Evolutionary conservation across 1,140 invertebrate genomes (phyloP), one percentile per base, ranked within the genome.

Genomic region (Tetraneura akinire): DNA sequence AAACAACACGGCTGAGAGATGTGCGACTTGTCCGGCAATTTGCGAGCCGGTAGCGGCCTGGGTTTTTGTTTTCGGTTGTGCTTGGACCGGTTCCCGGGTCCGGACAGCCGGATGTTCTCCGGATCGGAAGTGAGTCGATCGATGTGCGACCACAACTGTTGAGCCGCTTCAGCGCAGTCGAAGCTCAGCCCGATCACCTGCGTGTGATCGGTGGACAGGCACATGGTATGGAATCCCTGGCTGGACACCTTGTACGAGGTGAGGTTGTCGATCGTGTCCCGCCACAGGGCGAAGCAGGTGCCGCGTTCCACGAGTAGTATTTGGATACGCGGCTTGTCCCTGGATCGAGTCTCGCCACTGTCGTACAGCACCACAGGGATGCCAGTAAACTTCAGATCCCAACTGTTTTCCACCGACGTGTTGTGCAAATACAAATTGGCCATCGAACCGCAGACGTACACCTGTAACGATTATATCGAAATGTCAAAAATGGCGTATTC

Each of bases 1-100:
- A 96, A 96, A 83, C 93, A 93, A 85, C 93, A 95, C 0, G 94
- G 94, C 83, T 92, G 90, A 16, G 93, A 95, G 82, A 96, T 96
- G 84, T 95, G 92, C 66, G 89, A 90, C 85, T 95, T 95, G 29
- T 90, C 89, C 6, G 93, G 93, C 73, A 91, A 85, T 8, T 86
- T 84, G 66, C 88, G 88, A 84, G 88, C 89, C 0, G 84, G 84
- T 10, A 74, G 64, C 13, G 84, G 82, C 82, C 87, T 86, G 80
- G 89, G 88, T 85, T 89, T 88, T 83, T 89, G 88, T 85, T 88
- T 89, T 8, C 53, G 47, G 8, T 16, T 21, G 66, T 57, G 42
- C 14, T 78, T 83, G 83, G 89, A 89, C 81, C 88, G 87, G 82
- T 84, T 86, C 57, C 91, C 92, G 49, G 91, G 89, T 74, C 89